A percentile compares a stretch with the other conserved stretches of the same genome.
Evolutionary conservation across 2,888 invertebrate genomes (phyloP).

Genomic region (Hyppa rectilinea): DNA sequence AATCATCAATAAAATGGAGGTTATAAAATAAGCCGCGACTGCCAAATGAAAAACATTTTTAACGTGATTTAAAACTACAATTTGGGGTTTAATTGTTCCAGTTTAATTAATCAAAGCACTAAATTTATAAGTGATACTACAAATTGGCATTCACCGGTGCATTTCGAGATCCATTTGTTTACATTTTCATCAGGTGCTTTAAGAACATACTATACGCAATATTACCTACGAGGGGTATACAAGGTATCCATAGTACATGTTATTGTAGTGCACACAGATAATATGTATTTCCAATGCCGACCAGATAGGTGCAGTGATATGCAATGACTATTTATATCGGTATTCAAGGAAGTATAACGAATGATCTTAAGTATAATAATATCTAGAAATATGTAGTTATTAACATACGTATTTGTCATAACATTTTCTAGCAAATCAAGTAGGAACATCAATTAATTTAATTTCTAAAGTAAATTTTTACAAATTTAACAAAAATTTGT

Average conservation of each 20-base stretch:
- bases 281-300: slow-evolving; percentile 51
- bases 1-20: neutral
- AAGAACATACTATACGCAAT: slow-evolving; percentile 1
- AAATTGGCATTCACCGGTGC: neutral
- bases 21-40: neutral
- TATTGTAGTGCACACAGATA: slow-evolving; percentile 49
- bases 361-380: slow-evolving; percentile 10
- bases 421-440: slow-evolving; percentile 13
- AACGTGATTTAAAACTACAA: neutral
- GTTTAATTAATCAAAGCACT: neutral
- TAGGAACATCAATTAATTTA: neutral
- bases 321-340: slow-evolving; percentile 53
- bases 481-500: no score
- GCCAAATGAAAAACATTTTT: neutral
- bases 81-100: neutral
- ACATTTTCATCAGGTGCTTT: neutral
- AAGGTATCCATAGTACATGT: slow-evolving; percentile 26
- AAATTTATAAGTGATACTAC: neutral
- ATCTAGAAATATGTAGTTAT: slow-evolving; percentile 27
- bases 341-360: slow-evolving; percentile 42
- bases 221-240: slow-evolving; percentile 24
- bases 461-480: no score
- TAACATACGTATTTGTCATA: neutral
- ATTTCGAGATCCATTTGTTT: neutral
- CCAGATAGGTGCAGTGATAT: slow-evolving; percentile 44